Conservation (phyloP, 2,888 invertebrate species). For the Drosophila yooni region DNA sequence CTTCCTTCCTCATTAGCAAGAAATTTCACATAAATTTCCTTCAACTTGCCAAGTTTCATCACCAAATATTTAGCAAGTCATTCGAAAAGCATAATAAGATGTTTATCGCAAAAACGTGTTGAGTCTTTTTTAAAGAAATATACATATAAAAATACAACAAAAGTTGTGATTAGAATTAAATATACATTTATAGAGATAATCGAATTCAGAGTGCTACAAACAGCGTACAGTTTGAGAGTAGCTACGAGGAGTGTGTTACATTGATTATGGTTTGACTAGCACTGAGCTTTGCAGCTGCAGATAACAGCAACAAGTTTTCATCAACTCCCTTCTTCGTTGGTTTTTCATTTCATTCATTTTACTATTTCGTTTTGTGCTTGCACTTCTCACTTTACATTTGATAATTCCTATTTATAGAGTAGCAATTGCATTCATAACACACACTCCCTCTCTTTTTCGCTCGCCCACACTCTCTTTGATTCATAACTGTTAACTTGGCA, state of each 20-base stretch:
- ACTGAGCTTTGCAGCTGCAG: slow-evolving; percentile 14
- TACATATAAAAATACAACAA: background rate
- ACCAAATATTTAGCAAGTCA: slow-evolving; percentile 27
- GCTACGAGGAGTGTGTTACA: background rate
- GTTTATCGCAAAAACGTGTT: slow-evolving; percentile 28
- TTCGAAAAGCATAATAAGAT: slow-evolving; percentile 13
- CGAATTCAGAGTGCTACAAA: slow-evolving; percentile 7
- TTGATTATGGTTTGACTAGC: slow-evolving; percentile 5
- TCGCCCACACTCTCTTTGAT: slow-evolving; percentile 31
- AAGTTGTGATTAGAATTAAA: slow-evolving; percentile 31
- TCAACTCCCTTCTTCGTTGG: slow-evolving; percentile 16
- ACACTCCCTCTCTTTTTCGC: slow-evolving; percentile 2
- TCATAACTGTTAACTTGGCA: slow-evolving; percentile 39
- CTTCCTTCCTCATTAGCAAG: background rate
- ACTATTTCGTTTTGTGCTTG: slow-evolving; percentile 26
- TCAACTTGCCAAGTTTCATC: background rate
- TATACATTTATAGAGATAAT: slow-evolving; percentile 11
- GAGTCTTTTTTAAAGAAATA: slow-evolving; percentile 23
- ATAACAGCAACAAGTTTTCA: slow-evolving; percentile 26
- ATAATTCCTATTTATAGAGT: slow-evolving; percentile 69
- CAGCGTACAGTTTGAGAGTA: slow-evolving; percentile 5
- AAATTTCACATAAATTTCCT: background rate
- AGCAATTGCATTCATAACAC: slow-evolving; percentile 30
- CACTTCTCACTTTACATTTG: slow-evolving; percentile 50
- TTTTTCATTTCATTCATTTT: slow-evolving; percentile 26